A percentile compares a stretch with the other conserved stretches of the same genome.
phyloP scores from a whole-genome alignment of 2,888 invertebrate species.

The Timema cristinae region DNA sequence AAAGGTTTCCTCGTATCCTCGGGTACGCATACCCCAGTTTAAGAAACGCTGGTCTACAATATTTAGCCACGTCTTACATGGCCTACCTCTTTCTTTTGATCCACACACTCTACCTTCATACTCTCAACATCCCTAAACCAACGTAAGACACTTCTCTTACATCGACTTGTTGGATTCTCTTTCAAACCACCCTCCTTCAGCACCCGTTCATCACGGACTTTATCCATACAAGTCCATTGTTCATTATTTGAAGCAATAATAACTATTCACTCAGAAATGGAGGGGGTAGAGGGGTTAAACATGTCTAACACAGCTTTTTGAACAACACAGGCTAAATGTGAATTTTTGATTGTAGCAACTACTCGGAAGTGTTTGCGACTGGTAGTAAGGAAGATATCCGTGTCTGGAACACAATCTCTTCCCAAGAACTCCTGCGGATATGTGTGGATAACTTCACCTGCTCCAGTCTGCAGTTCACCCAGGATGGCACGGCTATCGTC shows the following conservation, averaged over 20 bases:
- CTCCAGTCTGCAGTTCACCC: constrained; percentile 69
- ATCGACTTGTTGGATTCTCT: no score
- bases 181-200: no score
- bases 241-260: neutral
- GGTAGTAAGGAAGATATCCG: constrained; percentile 80
- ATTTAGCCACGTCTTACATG: no score
- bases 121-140: no score
- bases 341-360: constrained; percentile 52
- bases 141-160: no score
- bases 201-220: no score
- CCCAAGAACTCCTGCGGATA: constrained; percentile 77
- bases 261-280: neutral
- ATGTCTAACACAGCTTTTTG: neutral
- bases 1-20: no score
- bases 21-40: no score
- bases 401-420: constrained; percentile 74
- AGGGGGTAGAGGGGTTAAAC: neutral
- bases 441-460: constrained; percentile 85
- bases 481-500: constrained; percentile 75
- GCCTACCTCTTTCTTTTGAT: no score
- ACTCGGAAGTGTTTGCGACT: constrained; percentile 83
- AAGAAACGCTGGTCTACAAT: no score
- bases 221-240: no score
- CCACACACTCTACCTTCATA: no score
- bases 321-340: neutral